Percentiles rank a stretch among this genome's conserved stretches.
Conservation (phyloP, 2,888 invertebrate species). For the Pasiphila rectangulata region DNA sequence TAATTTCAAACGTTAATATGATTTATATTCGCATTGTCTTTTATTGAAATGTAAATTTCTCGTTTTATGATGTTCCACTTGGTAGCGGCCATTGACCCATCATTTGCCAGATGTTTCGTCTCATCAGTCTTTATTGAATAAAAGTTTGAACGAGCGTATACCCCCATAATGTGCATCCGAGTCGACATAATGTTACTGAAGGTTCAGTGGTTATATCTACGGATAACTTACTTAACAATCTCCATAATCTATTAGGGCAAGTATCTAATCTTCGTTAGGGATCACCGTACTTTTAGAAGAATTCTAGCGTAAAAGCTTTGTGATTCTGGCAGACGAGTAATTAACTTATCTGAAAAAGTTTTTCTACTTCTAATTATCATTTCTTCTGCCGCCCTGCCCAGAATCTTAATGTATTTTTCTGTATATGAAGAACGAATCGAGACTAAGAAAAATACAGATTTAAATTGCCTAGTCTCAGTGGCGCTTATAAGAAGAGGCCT, state of each 20-base stretch:
- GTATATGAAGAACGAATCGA: too few relatives aligned
- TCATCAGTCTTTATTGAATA: slow-evolving; percentile 53
- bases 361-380: background rate
- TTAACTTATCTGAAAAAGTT: background rate
- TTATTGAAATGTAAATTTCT: slow-evolving; percentile 43
- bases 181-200: slow-evolving; percentile 34
- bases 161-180: slow-evolving; percentile 46
- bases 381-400: background rate
- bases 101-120: slow-evolving; percentile 53
- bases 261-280: slow-evolving; percentile 2
- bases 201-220: slow-evolving; percentile 23
- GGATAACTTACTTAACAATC: background rate
- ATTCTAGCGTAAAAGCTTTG: background rate
- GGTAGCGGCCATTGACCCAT: slow-evolving; percentile 45
- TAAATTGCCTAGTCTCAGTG: too few relatives aligned
- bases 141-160: slow-evolving; percentile 48
- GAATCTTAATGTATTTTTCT: background rate
- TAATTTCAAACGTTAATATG: background rate
- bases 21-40: too few relatives aligned
- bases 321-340: background rate
- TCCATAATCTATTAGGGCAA: background rate
- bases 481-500: too few relatives aligned
- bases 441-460: too few relatives aligned
- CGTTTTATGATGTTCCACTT: slow-evolving; percentile 45
- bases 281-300: background rate